phyloP scores from a whole-genome alignment of 2,888 invertebrate species.

The Eretmocerus hayati region DNA sequence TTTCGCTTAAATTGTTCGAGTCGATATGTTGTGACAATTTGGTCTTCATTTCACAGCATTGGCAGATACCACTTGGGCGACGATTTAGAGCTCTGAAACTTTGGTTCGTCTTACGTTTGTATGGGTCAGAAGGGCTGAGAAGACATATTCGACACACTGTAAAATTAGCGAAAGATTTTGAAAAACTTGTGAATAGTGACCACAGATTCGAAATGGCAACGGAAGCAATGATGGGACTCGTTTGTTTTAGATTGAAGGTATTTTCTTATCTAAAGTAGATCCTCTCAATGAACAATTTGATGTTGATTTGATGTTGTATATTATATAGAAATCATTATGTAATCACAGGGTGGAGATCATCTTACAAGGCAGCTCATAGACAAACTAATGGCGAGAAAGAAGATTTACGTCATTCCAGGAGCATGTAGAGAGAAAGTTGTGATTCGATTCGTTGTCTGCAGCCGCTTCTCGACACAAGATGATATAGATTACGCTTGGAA shows the following conservation, averaged over 20 bases:
- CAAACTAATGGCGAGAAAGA: slow-evolving; percentile 65
- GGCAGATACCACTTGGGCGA: slow-evolving; percentile 82
- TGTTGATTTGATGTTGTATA: not conserved
- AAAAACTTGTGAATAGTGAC: slow-evolving; percentile 62
- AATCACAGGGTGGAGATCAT: slow-evolving; percentile 57
- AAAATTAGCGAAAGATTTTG: slow-evolving; percentile 70
- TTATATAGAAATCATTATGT: not conserved
- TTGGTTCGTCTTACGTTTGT: slow-evolving; percentile 85
- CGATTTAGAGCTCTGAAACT: slow-evolving; percentile 84
- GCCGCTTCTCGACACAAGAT: slow-evolving; percentile 58
- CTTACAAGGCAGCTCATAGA: slow-evolving; percentile 66
- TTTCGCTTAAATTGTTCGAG: not conserved
- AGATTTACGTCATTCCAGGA: slow-evolving; percentile 77
- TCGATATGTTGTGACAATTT: slow-evolving; percentile 25
- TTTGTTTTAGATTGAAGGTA: slow-evolving; percentile 85
- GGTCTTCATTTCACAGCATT: slow-evolving; percentile 59
- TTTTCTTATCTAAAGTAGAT: no score
- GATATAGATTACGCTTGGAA: slow-evolving; percentile 73
- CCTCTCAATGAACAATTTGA: not conserved
- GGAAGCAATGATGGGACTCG: slow-evolving; percentile 70
- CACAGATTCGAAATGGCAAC: slow-evolving; percentile 71
- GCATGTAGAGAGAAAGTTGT: slow-evolving; percentile 61
- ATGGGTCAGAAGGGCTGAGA: slow-evolving; percentile 75
- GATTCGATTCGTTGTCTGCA: slow-evolving; percentile 77
- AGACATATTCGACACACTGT: slow-evolving; percentile 70